Conservation (phyloP, 2,113 vertebrate genomes). For the Sphyrna mokarran region DNA sequence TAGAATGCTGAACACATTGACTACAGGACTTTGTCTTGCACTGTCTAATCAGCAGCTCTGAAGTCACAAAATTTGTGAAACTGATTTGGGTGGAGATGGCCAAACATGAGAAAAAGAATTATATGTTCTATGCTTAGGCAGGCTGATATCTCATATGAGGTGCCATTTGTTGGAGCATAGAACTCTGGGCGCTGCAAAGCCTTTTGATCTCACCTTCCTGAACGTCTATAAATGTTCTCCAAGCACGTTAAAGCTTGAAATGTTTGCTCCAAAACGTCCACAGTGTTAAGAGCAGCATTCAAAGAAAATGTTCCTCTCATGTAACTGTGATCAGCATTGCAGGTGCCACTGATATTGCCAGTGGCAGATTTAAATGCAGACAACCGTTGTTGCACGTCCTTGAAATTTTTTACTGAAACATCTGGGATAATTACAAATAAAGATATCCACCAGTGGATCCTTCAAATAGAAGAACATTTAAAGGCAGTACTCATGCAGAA, state of each 20-base stretch:
- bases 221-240: neutral
- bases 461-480: conserved; percentile 30
- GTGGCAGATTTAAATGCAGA: neutral
- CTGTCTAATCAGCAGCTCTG: neutral
- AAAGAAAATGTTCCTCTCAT: neutral
- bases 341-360: neutral
- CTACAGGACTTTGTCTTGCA: neutral
- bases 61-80: neutral
- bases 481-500: conserved; percentile 18
- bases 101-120: neutral
- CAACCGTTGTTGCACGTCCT: neutral
- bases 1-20: neutral
- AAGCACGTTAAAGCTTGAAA: neutral
- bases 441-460: conserved; percentile 18
- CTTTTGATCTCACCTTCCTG: neutral
- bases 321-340: neutral
- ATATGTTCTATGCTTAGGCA: neutral
- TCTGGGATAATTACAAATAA: conserved; percentile 6
- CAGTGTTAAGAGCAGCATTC: neutral
- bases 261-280: neutral
- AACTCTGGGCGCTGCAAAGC: neutral
- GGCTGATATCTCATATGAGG: neutral
- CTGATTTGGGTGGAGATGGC: neutral
- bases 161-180: neutral
- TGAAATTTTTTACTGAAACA: neutral